phyloP scores from a whole-genome alignment of 2,797 vertebrate genomes.

The Lutjanus argentimaculatus region DNA sequence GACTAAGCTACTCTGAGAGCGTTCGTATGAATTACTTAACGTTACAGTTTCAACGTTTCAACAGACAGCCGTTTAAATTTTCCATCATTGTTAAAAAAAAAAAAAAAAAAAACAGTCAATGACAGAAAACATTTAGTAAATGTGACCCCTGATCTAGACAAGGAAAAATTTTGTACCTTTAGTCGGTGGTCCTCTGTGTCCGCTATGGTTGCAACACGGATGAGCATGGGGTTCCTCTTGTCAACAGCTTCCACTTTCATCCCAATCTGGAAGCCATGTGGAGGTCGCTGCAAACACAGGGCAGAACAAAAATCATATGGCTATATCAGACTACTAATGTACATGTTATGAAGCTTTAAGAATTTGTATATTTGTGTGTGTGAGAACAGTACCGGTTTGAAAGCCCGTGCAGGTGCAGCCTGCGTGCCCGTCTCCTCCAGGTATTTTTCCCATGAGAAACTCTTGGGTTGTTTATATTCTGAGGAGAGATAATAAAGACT shows the following conservation, averaged over 20 bases:
- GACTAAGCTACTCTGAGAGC: too few relatives aligned
- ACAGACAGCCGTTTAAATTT: too few relatives aligned
- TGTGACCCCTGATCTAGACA: neutral
- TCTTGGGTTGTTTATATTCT: constrained; percentile 91
- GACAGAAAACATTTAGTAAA: too few relatives aligned
- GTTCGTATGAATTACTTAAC: too few relatives aligned
- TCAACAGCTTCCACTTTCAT: constrained; percentile 94
- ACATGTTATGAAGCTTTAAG: neutral
- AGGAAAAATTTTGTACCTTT: constrained; percentile 83
- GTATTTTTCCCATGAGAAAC: constrained; percentile 94
- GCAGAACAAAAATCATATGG: neutral
- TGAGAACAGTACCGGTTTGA: constrained; percentile 88
- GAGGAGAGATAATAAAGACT: constrained; percentile 20
- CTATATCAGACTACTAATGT: neutral
- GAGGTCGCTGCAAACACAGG: constrained; percentile 84
- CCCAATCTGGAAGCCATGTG: constrained; percentile 91
- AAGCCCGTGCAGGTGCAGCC: constrained; percentile 92
- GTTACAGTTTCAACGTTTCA: too few relatives aligned
- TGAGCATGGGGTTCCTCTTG: constrained; percentile 92
- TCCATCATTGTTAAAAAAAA: too few relatives aligned
- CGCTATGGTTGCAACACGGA: constrained; percentile 88
- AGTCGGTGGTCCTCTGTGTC: constrained; percentile 90
- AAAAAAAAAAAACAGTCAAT: too few relatives aligned
- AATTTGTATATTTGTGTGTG: neutral
- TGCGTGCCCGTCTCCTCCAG: constrained; percentile 92